Evolutionary conservation across 2,888 invertebrate species (phyloP), one percentile per base, ranked within the genome.

Genomic region (Melitaea athalia): DNA sequence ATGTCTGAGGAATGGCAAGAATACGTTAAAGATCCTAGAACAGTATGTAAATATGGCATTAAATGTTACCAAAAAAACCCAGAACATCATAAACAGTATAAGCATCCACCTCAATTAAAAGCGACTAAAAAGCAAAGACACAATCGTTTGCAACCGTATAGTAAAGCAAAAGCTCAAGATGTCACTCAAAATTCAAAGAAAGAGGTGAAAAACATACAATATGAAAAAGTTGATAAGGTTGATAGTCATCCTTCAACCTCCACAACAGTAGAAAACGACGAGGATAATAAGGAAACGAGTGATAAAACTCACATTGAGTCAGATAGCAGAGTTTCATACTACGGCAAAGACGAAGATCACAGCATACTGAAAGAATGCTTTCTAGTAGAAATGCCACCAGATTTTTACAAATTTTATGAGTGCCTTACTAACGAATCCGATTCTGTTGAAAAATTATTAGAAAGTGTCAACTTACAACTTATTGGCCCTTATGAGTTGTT

Each of bases 401-500:
- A 98, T 85, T 98, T 98, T 85, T 98, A 95, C 79, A 91, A 94
- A 67, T 97, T 98, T 83, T 98, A 96, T 94, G 94, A 96, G 59
- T 96, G 96, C 78, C 95, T 97, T 71, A 91, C 94, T 79, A 78
- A 91, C 24, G 90, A 92, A 17, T 89, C 94, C 74, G 72, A 79
- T 42, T 75, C 78, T 14, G 94, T 96, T 14, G 86, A 93, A 80
- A 94, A 94, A 75, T 94, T 95, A 12, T 91, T 98, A 14, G 93
- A 94, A 63, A 89, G 90, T 72, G 93, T 96, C 38, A 95, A 95
- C 68, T 89, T 98, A 50, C 89, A 94, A 74, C 88, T 98, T 57
- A 97, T 98, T 55, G 99, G 99, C 0, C 97, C 98, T 0, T 99
- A 94, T 89, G 98, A 99, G 86, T 94, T 97, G 63, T 85, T 99